Base-by-base conservation (phyloP, 2,888 invertebrate genomes). In the Apotomis capreana region DNA sequence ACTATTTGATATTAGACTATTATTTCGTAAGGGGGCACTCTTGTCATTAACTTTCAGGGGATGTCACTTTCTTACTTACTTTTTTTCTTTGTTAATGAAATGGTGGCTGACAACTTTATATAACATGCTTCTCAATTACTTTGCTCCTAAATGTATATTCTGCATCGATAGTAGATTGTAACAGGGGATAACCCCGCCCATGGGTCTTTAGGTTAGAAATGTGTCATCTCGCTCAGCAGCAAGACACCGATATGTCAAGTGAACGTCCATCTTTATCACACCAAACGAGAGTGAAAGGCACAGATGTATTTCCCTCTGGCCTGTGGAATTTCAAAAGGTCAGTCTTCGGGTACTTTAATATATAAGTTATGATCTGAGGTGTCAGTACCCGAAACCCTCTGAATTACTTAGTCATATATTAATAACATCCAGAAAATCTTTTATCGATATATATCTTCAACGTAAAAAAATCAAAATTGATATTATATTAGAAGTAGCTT, bases 401-500 rank as follows among this genome's bases (percentile, higher is more conserved):
- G 44, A 44, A 5, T 49, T 49, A 49, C 6, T 49, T 49, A 49
- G 49, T 49, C 49, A 49, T 49, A 49, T 49, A 49, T 10, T 58
- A 37, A 51, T 46, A 64, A 44, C 36, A 5, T 12, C 76, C 54
- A 67, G 75, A 69, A 77, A 75, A 75, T 78, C 73, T 73, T 71
- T 77, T 75, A 78, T 82, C 58, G 75, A 76, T 77, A 77, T 76
- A 80, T 79, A 78, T 70, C 49, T 71, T 77, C 71, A 78, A 78
- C 76, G 76, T 76, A 77, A 82, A 85, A 26, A 84, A 83, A 78
- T 80, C 78, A 81, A 83, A 82, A 77, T 74, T 75, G 74, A 77
- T 82, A 82, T 84, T 86, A 87, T 86, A 81, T 78, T 84, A 86
- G 84, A 82, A 86, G 87, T 88, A 91, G 88, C 92, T 92, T 92